A percentile compares a stretch with the other conserved stretches of the same genome.
These are phyloP conservation scores for Drosophila equinoxialis DNA, from an alignment of 1,140 invertebrate species.

Conservation along the genomic window DNA sequence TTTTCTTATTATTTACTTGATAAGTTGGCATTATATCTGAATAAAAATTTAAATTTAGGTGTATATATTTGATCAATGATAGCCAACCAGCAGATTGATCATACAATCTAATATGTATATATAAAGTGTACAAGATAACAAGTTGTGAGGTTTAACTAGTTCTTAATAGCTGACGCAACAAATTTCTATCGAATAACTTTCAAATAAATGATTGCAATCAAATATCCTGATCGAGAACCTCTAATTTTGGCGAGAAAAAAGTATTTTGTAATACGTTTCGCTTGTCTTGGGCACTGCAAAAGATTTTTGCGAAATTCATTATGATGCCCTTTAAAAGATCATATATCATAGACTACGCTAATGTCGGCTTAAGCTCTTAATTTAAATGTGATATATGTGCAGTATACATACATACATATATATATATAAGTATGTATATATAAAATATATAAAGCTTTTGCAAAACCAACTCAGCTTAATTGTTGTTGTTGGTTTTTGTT, in stretches of 20 bases:
- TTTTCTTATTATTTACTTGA: too few species aligned
- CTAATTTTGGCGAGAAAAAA: background rate
- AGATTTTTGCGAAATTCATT: conserved; percentile 8
- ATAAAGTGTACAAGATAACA: too few species aligned
- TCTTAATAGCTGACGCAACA: too few species aligned
- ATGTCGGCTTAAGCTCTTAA: conserved; percentile 7
- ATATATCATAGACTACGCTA: conserved; percentile 9
- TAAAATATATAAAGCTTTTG: conserved; percentile 8
- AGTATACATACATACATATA: background rate
- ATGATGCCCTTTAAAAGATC: conserved; percentile 11
- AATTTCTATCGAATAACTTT: too few species aligned
- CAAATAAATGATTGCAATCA: too few species aligned
- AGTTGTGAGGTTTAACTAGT: too few species aligned
- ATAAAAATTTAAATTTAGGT: too few species aligned
- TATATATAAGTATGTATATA: background rate
- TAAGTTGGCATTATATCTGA: too few species aligned
- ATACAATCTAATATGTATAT: too few species aligned
- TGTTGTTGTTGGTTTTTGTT: conserved; percentile 18
- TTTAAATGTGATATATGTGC: conserved; percentile 15
- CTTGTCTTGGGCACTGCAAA: background rate
- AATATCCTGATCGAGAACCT: background rate
- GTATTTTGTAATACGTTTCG: background rate
- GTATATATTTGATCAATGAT: too few species aligned
- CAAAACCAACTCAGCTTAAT: conserved; percentile 9
- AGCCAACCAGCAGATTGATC: too few species aligned